phyloP scores from a whole-genome alignment of 2,797 vertebrate genomes.

The Lates japonicus region DNA sequence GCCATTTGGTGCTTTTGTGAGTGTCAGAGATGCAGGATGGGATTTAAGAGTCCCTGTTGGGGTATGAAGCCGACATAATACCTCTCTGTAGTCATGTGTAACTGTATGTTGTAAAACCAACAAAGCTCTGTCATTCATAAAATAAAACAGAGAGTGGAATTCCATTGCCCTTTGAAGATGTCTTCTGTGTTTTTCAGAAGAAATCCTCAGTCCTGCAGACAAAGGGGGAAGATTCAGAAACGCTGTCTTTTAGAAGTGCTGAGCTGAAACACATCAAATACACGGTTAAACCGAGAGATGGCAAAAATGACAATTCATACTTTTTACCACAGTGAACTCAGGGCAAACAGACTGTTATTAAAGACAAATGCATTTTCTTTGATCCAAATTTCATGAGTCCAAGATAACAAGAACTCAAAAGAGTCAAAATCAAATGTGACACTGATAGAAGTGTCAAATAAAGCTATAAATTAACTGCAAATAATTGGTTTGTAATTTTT shows the following conservation, averaged over 20 bases:
- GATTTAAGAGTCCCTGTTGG: conserved; percentile 67
- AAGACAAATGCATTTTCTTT: conserved; percentile 6
- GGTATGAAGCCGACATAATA: conserved; percentile 62
- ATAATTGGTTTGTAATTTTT: not conserved
- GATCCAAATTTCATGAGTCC: conserved; percentile 5
- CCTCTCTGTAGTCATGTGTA: conserved; percentile 68
- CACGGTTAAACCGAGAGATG: not conserved
- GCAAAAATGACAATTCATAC: conserved; percentile 16
- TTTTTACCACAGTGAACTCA: conserved; percentile 1
- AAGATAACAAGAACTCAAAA: not conserved
- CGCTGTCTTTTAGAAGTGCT: conserved; percentile 14
- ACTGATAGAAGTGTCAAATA: not conserved
- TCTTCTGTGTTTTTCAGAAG: conserved; percentile 44
- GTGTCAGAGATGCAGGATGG: conserved; percentile 60
- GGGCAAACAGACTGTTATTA: conserved; percentile 14
- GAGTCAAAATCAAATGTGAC: not conserved
- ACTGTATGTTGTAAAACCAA: conserved; percentile 72
- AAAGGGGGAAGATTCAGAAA: conserved; percentile 34
- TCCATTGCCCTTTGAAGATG: conserved; percentile 63
- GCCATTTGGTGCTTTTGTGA: conserved; percentile 63
- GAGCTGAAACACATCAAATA: conserved; percentile 24
- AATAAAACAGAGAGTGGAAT: conserved; percentile 58
- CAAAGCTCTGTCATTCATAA: conserved; percentile 66
- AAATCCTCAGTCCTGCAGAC: conserved; percentile 51
- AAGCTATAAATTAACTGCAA: not conserved